A percentile compares a stretch with the other conserved stretches of the same genome.
Evolutionary conservation across 2,888 invertebrate species (phyloP).

Genomic region (Calephelis perditalis): DNA sequence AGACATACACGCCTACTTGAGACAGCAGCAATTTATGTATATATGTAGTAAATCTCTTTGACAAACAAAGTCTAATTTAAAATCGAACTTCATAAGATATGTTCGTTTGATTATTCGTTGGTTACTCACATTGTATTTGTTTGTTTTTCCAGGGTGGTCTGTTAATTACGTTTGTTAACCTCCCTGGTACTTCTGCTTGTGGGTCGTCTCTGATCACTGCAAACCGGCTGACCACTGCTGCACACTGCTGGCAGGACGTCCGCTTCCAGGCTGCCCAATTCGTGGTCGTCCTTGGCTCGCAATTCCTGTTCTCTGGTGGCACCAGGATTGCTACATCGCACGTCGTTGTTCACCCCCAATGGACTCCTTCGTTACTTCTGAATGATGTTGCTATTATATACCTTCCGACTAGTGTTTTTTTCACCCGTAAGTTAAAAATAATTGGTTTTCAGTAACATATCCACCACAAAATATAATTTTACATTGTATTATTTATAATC

Average conservation of each 20-base stretch:
- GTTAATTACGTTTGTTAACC: conserved; percentile 40
- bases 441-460: too few species aligned
- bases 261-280: conserved; percentile 40
- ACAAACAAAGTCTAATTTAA: too few species aligned
- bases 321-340: conserved; percentile 39
- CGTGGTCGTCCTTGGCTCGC: conserved; percentile 45
- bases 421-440: conserved; percentile 30
- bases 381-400: conserved; percentile 52
- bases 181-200: conserved; percentile 43
- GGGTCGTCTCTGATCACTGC: conserved; percentile 43
- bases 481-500: too few species aligned
- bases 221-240: conserved; percentile 48
- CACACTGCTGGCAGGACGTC: conserved; percentile 55
- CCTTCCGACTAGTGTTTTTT: conserved; percentile 37
- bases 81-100: too few species aligned
- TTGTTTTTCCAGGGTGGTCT: conserved; percentile 42
- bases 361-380: conserved; percentile 30
- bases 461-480: too few species aligned
- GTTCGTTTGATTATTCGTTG: too few species aligned
- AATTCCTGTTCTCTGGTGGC: conserved; percentile 45
- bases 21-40: too few species aligned
- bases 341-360: conserved; percentile 46
- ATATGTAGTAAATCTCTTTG: too few species aligned
- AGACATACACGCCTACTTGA: too few species aligned
- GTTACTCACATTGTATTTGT: conserved; percentile 14